Evolutionary conservation across 2,888 invertebrate genomes (phyloP).

Genomic region (Pseudococcus longispinus): DNA sequence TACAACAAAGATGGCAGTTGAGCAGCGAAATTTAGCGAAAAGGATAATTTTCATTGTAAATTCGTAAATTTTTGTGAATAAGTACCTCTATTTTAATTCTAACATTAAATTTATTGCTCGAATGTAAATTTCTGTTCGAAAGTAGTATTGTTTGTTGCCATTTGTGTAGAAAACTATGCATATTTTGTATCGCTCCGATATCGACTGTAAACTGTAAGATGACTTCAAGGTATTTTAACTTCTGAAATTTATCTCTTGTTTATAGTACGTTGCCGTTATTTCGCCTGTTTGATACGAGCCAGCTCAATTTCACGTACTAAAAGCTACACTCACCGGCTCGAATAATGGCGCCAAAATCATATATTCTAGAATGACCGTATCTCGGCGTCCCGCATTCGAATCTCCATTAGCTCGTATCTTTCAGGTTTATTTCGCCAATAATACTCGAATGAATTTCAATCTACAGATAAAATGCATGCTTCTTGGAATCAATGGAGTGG

Average conservation of each 20-base stretch:
- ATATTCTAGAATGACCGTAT: not conserved
- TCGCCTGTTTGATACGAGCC: not conserved
- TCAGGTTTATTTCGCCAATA: not conserved
- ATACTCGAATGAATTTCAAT: not conserved
- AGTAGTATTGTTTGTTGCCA: not conserved
- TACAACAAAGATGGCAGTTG: not conserved
- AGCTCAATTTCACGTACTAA: not conserved
- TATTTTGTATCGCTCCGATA: not conserved
- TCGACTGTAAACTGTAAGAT: not conserved
- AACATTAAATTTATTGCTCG: not conserved
- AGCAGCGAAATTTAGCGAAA: not conserved
- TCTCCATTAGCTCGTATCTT: not conserved
- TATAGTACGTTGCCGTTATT: not conserved
- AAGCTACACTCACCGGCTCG: not conserved
- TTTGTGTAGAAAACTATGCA: not conserved
- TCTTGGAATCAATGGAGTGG: slow-evolving; percentile 52
- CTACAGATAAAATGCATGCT: slow-evolving; percentile 35
- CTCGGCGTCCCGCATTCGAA: not conserved
- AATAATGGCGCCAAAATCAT: not conserved
- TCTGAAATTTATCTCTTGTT: not conserved
- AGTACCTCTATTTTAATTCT: not conserved
- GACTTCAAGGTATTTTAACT: not conserved
- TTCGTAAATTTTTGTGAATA: not conserved
- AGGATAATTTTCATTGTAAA: not conserved
- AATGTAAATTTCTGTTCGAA: not conserved